Evolutionary conservation across 1,140 invertebrate genomes (phyloP).

Genomic region (Bathynomus jamesi): DNA sequence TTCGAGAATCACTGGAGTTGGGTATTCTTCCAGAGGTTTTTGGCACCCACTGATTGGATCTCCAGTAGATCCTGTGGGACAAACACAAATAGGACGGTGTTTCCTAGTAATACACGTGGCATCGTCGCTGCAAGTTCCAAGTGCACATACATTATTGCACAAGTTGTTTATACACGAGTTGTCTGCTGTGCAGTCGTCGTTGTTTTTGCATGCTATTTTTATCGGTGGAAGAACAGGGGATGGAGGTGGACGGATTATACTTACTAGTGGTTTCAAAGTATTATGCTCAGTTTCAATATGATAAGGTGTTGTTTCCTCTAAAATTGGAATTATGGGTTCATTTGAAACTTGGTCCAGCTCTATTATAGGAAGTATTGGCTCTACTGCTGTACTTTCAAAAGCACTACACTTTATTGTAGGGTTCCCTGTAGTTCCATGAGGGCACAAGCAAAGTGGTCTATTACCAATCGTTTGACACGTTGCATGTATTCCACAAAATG

Average conservation of each 20-base stretch:
- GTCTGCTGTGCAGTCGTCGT: constrained; percentile 70
- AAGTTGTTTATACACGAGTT: constrained; percentile 75
- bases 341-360: neutral
- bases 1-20: no score
- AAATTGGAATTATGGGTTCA: neutral
- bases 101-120: constrained; percentile 72
- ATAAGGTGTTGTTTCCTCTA: neutral
- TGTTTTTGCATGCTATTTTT: constrained; percentile 23
- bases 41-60: constrained; percentile 12
- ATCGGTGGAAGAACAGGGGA: constrained; percentile 16
- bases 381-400: neutral
- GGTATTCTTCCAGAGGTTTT: neutral
- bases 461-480: constrained; percentile 36
- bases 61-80: constrained; percentile 29
- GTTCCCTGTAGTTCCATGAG: constrained; percentile 43
- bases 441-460: constrained; percentile 38
- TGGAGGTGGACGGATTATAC: constrained; percentile 3
- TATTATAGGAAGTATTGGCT: neutral
- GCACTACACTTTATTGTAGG: constrained; percentile 61
- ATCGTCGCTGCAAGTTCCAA: constrained; percentile 76
- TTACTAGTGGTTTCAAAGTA: neutral
- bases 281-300: neutral
- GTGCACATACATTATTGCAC: constrained; percentile 79
- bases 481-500: constrained; percentile 38
- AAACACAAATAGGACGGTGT: constrained; percentile 55